phyloP scores from a whole-genome alignment of 2,888 invertebrate genomes.

The Cryptus armator region DNA sequence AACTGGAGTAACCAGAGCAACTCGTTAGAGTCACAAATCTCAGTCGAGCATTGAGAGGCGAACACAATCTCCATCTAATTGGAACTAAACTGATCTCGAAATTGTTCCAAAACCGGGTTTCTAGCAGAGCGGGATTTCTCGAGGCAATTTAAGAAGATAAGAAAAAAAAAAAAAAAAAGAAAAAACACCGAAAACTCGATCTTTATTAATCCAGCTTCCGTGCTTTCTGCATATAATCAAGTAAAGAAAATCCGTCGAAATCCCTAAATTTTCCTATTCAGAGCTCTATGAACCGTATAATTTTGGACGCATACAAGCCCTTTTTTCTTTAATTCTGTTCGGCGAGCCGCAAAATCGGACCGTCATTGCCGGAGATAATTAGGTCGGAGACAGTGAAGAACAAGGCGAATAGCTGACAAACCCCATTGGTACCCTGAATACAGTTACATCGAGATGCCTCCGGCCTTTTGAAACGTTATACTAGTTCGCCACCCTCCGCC shows the following conservation, averaged over 20 bases:
- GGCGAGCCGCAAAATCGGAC: conserved; percentile 76
- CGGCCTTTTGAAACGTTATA: neutral
- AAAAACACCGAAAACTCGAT: neutral
- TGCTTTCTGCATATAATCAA: neutral
- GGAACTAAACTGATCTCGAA: neutral
- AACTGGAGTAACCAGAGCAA: neutral
- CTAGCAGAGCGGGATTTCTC: neutral
- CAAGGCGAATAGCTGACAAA: conserved; percentile 57
- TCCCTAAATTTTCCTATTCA: conserved; percentile 3
- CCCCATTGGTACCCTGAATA: conserved; percentile 52
- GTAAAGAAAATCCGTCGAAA: neutral
- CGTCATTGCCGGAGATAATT: conserved; percentile 74
- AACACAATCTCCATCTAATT: conserved; percentile 3
- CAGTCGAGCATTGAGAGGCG: neutral
- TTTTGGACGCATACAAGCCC: conserved; percentile 7
- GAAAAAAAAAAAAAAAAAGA: no score
- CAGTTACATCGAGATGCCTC: neutral
- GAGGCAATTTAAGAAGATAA: neutral
- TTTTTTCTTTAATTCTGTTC: conserved; percentile 65
- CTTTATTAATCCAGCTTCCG: neutral
- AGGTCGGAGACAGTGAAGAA: conserved; percentile 65
- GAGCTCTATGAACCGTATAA: conserved; percentile 3
- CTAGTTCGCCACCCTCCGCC: neutral
- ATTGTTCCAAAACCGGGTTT: neutral
- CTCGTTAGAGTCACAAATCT: conserved; percentile 17